A percentile compares a stretch with the other conserved stretches of the same genome.
Evolutionary conservation across 2,113 vertebrate genomes (phyloP).

Genomic region (Camelus dromedarius): DNA sequence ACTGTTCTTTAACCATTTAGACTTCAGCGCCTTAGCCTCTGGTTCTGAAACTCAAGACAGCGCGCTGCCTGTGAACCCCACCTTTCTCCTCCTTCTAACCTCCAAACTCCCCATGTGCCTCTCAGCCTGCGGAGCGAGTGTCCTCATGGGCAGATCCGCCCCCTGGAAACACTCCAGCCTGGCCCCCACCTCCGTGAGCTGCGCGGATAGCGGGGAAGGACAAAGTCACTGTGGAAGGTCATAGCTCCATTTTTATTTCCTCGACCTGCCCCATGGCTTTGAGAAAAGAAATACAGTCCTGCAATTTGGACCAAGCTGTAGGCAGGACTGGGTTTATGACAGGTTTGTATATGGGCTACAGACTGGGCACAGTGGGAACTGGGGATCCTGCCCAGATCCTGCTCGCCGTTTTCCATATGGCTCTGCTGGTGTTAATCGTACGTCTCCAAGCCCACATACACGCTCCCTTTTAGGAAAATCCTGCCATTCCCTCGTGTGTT

Average conservation of each 20-base stretch:
- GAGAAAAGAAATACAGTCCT: constrained; percentile 48
- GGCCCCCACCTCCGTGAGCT: neutral
- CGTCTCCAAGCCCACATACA: constrained; percentile 31
- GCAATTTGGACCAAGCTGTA: constrained; percentile 40
- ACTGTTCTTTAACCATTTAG: constrained; percentile 67
- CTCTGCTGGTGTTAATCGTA: constrained; percentile 44
- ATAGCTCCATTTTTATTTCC: neutral
- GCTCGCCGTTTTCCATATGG: constrained; percentile 70
- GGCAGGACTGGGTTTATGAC: constrained; percentile 47
- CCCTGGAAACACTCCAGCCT: neutral
- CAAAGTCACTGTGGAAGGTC: neutral
- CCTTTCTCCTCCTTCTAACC: neutral
- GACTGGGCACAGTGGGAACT: constrained; percentile 78
- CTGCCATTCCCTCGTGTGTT: neutral
- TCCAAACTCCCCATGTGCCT: neutral
- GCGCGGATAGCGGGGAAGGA: neutral
- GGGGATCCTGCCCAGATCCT: constrained; percentile 65
- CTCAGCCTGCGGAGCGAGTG: neutral
- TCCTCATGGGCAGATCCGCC: neutral
- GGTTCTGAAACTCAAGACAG: neutral
- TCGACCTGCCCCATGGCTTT: constrained; percentile 6
- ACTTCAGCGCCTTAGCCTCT: neutral
- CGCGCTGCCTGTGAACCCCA: neutral
- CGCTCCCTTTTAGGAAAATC: neutral
- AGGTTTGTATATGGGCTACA: constrained; percentile 63